These are phyloP conservation scores for Mesaphorura yosii DNA, from an alignment of 1,140 invertebrate genomes.

Conservation along the genomic window DNA sequence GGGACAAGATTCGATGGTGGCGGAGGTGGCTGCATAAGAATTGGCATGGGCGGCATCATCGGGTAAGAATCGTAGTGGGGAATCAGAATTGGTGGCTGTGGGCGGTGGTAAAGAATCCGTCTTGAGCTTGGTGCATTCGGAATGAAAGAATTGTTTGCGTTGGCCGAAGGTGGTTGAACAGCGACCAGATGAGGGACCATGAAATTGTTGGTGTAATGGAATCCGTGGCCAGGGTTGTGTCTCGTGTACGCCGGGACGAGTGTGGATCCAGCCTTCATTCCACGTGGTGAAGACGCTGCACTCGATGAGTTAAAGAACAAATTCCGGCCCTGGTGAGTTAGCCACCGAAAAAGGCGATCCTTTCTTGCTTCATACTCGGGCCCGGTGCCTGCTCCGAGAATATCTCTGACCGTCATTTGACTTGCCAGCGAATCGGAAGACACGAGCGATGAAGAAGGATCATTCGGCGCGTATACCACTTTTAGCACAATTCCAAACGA, in stretches of 20 bases:
- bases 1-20: conserved; percentile 11
- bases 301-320: conserved; percentile 2
- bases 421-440: conserved; percentile 18
- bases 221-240: background rate
- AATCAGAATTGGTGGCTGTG: background rate
- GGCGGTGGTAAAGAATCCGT: no score
- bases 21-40: conserved; percentile 1
- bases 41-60: no score
- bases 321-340: conserved; percentile 23
- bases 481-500: conserved; percentile 26
- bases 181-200: background rate
- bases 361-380: conserved; percentile 27
- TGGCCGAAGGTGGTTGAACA: conserved; percentile 4
- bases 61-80: no score
- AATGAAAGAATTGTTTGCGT: background rate
- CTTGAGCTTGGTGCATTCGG: conserved; percentile 1
- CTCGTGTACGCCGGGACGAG: background rate
- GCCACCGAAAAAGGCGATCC: conserved; percentile 26
- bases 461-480: conserved; percentile 11
- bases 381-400: conserved; percentile 10
- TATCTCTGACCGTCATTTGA: conserved; percentile 16
- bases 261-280: no score
- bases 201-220: background rate
- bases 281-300: background rate
- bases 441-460: background rate